Evolutionary conservation across 2,113 vertebrate genomes (phyloP).

Genomic region (Butorides virescens): DNA sequence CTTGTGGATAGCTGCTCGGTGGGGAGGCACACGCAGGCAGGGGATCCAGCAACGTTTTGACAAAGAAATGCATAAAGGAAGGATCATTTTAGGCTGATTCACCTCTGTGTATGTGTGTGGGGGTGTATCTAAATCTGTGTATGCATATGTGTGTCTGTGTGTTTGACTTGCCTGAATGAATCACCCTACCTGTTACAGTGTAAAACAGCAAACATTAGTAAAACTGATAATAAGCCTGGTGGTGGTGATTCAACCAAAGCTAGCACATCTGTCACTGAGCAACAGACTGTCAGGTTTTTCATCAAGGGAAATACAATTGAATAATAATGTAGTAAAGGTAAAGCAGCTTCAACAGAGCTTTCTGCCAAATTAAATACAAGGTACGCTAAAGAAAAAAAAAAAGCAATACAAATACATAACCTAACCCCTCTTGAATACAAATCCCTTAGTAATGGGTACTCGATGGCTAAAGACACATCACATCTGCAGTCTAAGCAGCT

Average conservation of each 20-base stretch:
- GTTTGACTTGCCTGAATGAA: constrained; percentile 58
- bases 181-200: constrained; percentile 69
- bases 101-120: neutral
- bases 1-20: neutral
- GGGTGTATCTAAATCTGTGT: neutral
- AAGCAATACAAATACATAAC: constrained; percentile 31
- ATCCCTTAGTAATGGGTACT: neutral
- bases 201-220: constrained; percentile 78
- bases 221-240: constrained; percentile 73
- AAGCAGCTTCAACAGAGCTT: constrained; percentile 48
- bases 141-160: neutral
- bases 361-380: constrained; percentile 67
- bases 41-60: neutral
- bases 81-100: neutral
- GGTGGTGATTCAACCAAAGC: constrained; percentile 77
- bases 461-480: neutral
- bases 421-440: constrained; percentile 3
- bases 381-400: neutral
- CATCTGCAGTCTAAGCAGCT: constrained; percentile 1
- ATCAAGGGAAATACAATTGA: constrained; percentile 72
- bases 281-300: constrained; percentile 70
- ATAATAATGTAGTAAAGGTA: constrained; percentile 71
- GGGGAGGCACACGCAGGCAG: neutral
- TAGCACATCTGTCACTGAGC: constrained; percentile 76
- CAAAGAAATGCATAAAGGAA: neutral